Base-by-base conservation (phyloP, 2,113 vertebrate species). In the Tragelaphus imberbis region DNA sequence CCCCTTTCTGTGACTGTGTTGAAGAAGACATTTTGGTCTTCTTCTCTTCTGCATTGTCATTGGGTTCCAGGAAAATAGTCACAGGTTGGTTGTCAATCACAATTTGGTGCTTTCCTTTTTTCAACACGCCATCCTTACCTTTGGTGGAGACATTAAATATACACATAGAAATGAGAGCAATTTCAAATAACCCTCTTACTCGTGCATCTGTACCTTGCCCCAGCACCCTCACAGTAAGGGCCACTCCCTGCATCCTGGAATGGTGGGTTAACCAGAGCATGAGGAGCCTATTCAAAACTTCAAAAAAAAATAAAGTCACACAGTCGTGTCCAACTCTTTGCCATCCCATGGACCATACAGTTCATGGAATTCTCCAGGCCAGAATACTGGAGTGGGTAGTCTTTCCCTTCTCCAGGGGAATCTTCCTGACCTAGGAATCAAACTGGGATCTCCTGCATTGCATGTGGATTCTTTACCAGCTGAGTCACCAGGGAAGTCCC, bases 51-150 rank as follows among this genome's bases (percentile, higher is more conserved):
- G 77, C 27, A 7, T 87, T 97, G 80, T 95, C 51, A 25, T 14
- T 77, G 40, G 61, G 51, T 95, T 97, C 94, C 97, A 98, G 84
- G 84, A 58, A 95, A 96, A 98, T 30, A 49, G 63, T 81, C 79
- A 98, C 63, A 30, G 0, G 0, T 80, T 89, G 84, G 28, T 11
- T 0, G 2, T 55, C 33, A 27, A 97, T 0, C 0, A 0, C 0
- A 11, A 94, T 56, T 13, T 94, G 21, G 23, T 98, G 98, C 1
- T 91, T 2, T 93, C 0, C 9, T 91, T 97, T 96, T 81, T 75
- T 47, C 95, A 98, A 40, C 15, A 98, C 97, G 19, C 87, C 1
- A 55, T 98, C 93, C 80, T 98, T 98, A 93, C 84, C 97, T 98
- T 95, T 36, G 85, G 75, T 53, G 44, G 47, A 97, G 63, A 96